A percentile compares a stretch with the other conserved stretches of the same genome.
phyloP scores from a whole-genome alignment of 2,113 vertebrate species.

The Rhadina sibilatrix region DNA sequence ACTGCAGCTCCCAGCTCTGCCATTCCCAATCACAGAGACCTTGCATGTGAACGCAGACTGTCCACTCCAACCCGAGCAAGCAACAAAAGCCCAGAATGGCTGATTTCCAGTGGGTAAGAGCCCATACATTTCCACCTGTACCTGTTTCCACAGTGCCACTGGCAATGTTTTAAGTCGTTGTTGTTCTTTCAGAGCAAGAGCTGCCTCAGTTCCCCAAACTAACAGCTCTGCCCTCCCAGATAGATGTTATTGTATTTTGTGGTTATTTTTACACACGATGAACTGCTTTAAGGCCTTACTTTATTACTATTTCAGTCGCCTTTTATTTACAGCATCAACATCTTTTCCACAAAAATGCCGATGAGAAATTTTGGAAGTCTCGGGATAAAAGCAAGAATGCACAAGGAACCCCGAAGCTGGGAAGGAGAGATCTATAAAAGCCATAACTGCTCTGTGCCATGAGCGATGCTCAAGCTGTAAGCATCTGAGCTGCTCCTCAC shows the following conservation, averaged over 20 bases:
- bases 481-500: background rate
- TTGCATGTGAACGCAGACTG: background rate
- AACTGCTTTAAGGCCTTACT: background rate
- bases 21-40: accelerated
- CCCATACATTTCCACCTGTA: background rate
- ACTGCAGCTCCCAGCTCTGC: background rate
- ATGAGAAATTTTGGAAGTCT: background rate
- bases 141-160: background rate
- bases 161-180: background rate
- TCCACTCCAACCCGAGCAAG: background rate
- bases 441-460: accelerated
- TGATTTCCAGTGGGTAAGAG: background rate
- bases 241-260: background rate
- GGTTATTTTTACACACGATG: background rate
- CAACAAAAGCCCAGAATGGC: background rate
- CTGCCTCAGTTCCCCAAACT: background rate
- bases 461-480: background rate
- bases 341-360: background rate
- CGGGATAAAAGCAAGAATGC: background rate
- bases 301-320: background rate
- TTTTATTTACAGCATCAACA: background rate
- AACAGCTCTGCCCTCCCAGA: background rate
- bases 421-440: background rate
- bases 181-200: background rate
- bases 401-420: background rate